Evolutionary conservation across 37 sponge, comb jelly and placozoan genomes (phyloP).

Genomic region (Ianthella basta): DNA sequence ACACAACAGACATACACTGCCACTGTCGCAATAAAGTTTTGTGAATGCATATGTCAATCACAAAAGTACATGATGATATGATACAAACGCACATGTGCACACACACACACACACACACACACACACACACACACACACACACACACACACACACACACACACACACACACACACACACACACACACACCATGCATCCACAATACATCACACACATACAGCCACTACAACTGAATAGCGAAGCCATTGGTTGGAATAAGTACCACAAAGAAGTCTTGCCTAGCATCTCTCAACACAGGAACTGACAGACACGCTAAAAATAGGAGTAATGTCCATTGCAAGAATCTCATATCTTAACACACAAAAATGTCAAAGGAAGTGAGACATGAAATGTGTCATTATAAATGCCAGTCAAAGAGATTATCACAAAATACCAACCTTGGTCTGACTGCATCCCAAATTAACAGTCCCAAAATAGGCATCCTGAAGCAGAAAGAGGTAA

Average conservation of each 20-base stretch:
- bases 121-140: conserved; percentile 29
- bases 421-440: background rate
- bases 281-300: too few relatives aligned
- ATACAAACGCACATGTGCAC: conserved; percentile 7
- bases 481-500: background rate
- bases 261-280: too few relatives aligned
- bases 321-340: too few relatives aligned
- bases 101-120: conserved; percentile 23
- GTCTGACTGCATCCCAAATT: background rate
- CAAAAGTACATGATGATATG: background rate
- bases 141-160: conserved; percentile 15
- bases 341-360: too few relatives aligned
- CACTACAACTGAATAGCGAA: too few relatives aligned
- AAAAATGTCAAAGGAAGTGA: too few relatives aligned
- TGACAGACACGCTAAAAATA: too few relatives aligned
- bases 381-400: too few relatives aligned
- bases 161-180: background rate
- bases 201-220: background rate
- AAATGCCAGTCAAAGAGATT: too few relatives aligned
- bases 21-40: background rate
- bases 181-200: conserved; percentile 3
- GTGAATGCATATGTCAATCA: too few relatives aligned
- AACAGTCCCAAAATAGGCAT: conserved; percentile 22
- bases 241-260: too few relatives aligned
- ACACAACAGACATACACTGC: conserved; percentile 10